Evolutionary conservation across 2,888 invertebrate species (phyloP), one percentile per base, ranked within the genome.

Genomic region (Artemia sinica): DNA sequence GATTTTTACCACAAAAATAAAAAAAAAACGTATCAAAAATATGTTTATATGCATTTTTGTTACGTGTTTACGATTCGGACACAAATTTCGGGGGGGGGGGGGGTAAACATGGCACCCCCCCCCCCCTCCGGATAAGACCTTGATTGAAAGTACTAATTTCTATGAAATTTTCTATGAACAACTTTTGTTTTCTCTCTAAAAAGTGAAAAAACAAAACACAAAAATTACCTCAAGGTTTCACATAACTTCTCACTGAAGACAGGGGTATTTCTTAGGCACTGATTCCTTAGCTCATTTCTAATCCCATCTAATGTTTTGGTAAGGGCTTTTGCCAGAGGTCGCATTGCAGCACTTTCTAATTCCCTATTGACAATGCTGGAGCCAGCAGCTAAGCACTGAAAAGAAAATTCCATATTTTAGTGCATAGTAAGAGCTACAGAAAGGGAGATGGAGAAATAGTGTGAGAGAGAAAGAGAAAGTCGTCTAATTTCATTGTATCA

Each of bases 321-420:
- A 66, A 98, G 84, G 12, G 94, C 93, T 79, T 91, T 91, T 18
- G 97, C 97, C 71, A 98, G 79, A 0, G 97, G 97, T 50, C 97
- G 86, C 91, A 98, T 96, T 52, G 88, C 87, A 67, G 91, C 90
- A 76, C 94, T 94, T 79, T 98, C 97, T 69, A 86, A 83, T 78
- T 97, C 97, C 69, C 95, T 85, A 78, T 97, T 95, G 86, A 98
- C 88, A 74, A 98, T 98, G 69, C 94, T 95, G 0, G 96, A 96
- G 65, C 97, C 97, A 49, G 97, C 97, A 49, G 97, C 95, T 73
- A 98, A 82, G 77, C 97, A 98, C 88, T 90, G 79, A 4, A 83
- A 81, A 72, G 70, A 70, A 51, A 74, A 69, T 66, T 68, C 66
- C 67, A 9, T 52, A 50, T 49, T 18, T 49, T 65, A 48, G 41